phyloP scores from a whole-genome alignment of 1,140 invertebrate species.

The Archivesica marissinica region DNA sequence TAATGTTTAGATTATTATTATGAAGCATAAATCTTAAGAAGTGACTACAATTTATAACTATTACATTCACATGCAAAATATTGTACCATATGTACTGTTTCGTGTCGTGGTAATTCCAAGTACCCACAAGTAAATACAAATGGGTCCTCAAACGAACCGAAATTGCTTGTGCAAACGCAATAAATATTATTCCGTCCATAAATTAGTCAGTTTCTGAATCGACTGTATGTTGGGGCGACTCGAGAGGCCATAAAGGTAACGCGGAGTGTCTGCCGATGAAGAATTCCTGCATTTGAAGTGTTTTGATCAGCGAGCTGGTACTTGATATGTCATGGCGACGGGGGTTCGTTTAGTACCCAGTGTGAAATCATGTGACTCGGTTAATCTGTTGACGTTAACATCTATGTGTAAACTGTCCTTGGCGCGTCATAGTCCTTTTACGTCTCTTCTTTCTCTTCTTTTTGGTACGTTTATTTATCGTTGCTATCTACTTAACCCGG shows the following conservation, averaged over 20 bases:
- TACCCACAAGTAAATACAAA: neutral
- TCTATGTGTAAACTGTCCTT: neutral
- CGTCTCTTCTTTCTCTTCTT: no score
- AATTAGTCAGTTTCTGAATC: constrained; percentile 52
- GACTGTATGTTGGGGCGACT: constrained; percentile 24
- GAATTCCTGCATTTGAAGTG: constrained; percentile 2
- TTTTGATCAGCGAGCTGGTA: neutral
- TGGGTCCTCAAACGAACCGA: constrained; percentile 42
- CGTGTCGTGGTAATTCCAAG: constrained; percentile 36
- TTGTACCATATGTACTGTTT: constrained; percentile 24
- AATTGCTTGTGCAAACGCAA: constrained; percentile 45
- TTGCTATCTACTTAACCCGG: no score
- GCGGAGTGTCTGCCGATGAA: neutral
- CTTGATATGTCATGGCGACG: constrained; percentile 6
- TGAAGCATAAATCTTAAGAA: no score
- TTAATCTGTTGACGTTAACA: neutral
- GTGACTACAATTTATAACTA: no score
- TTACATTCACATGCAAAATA: no score
- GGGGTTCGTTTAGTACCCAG: neutral
- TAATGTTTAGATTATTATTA: no score
- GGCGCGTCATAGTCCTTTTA: no score
- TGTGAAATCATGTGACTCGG: neutral
- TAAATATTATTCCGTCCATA: constrained; percentile 56
- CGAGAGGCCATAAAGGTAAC: constrained; percentile 40
- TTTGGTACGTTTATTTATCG: no score